Conservation (phyloP, 2,797 vertebrate species). For the Tarsius wallacei region DNA sequence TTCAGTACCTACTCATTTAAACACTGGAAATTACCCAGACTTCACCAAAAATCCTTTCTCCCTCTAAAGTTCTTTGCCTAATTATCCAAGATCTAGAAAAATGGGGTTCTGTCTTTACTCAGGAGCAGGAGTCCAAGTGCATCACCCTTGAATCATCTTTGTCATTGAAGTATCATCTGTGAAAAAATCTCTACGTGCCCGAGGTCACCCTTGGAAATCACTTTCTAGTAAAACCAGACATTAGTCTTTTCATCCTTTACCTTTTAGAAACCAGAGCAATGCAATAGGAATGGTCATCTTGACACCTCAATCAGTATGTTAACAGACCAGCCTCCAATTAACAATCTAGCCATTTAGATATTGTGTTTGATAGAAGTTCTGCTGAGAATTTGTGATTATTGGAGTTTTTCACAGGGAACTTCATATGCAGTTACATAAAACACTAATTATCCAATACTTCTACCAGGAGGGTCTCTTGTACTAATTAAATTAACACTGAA, state of each 20-base stretch:
- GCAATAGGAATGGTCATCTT: not conserved
- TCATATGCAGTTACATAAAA: slow-evolving; percentile 80
- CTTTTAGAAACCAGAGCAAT: slow-evolving; percentile 15
- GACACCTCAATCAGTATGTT: not conserved
- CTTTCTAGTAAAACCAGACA: not conserved
- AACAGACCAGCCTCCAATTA: not conserved
- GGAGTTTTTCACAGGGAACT: slow-evolving; percentile 58
- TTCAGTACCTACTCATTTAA: not conserved
- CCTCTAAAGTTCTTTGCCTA: not conserved
- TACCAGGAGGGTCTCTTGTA: slow-evolving; percentile 72
- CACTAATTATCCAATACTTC: slow-evolving; percentile 82
- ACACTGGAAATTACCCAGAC: not conserved
- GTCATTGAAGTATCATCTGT: not conserved
- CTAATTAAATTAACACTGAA: slow-evolving; percentile 84
- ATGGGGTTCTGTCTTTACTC: not conserved
- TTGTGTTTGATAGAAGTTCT: slow-evolving; percentile 79
- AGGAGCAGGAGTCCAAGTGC: not conserved
- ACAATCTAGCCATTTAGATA: slow-evolving; percentile 77
- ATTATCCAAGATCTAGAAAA: not conserved
- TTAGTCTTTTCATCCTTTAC: not conserved
- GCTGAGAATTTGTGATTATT: slow-evolving; percentile 78
- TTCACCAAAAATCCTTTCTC: not conserved
- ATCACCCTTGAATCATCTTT: not conserved
- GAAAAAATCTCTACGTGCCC: not conserved
- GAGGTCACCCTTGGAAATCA: not conserved